These are phyloP conservation scores for Eulemur albifrons DNA, from an alignment of 2,797 vertebrate genomes.

Conservation along the genomic window DNA sequence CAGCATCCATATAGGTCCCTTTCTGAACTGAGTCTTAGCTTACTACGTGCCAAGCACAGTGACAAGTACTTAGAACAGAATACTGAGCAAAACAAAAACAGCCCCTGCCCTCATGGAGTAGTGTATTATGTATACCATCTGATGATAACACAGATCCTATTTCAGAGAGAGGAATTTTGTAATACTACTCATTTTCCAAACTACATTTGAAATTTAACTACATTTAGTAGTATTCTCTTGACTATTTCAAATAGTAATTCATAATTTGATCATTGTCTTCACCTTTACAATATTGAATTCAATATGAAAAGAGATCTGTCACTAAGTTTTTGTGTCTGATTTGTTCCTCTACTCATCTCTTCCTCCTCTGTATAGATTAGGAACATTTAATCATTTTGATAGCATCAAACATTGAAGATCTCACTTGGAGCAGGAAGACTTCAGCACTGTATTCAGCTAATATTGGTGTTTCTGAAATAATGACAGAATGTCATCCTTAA, in stretches of 20 bases:
- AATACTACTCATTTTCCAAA: not conserved
- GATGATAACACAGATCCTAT: not conserved
- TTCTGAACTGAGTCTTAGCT: not conserved
- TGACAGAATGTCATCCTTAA: slow-evolving; percentile 20
- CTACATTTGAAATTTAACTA: not conserved
- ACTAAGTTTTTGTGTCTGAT: not conserved
- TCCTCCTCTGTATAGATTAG: not conserved
- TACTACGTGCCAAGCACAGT: not conserved
- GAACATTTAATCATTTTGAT: slow-evolving; percentile 26
- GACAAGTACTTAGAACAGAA: not conserved
- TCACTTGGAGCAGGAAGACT: not conserved
- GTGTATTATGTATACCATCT: not conserved
- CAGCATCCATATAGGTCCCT: not conserved
- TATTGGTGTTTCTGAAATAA: slow-evolving; percentile 20
- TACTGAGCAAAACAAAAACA: not conserved
- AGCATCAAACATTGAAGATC: not conserved
- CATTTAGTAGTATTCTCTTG: not conserved
- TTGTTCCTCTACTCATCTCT: not conserved
- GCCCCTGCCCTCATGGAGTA: not conserved
- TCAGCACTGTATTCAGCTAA: not conserved
- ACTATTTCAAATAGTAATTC: not conserved
- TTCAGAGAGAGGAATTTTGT: not conserved
- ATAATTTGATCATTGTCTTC: not conserved
- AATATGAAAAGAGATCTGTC: not conserved
- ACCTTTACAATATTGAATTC: slow-evolving; percentile 26